Base-by-base conservation (phyloP, 2,888 invertebrate genomes). In the Agonopterix subpropinquella region DNA sequence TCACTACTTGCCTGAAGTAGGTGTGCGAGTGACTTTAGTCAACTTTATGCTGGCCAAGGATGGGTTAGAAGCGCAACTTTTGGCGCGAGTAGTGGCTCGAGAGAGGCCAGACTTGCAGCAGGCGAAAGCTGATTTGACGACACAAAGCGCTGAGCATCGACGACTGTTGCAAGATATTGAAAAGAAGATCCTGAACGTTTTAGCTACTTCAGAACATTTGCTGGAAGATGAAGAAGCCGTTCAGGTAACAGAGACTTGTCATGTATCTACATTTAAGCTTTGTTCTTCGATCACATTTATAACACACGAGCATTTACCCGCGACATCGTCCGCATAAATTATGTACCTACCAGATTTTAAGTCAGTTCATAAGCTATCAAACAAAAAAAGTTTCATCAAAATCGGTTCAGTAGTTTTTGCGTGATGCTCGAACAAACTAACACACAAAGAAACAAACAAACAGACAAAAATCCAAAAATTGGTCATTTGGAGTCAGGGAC, bases 201-300 rank as follows among this genome's bases (percentile, higher is more conserved):
- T 89, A 5, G 86, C 89, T 2, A 88, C 89, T 43, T 89, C 89
- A 2, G 86, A 89, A 60, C 87, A 87, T 59, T 67, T 89, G 53
- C 81, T 98, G 47, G 98, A 98, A 77, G 97, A 98, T 71, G 98
- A 98, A 79, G 95, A 94, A 43, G 97, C 96, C 15, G 96, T 98
- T 5, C 91, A 91, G 83, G 90, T 77, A 69, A 55, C 5, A 8
- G 50, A 39, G 39, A 9, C 39, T n/a, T n/a, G 10, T 9, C 39
- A 3, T 39, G 9, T 39, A 1, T 9, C n/a, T 4, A 37, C 9
- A 37, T 37, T 37, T 37, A 37, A 37, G 10, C 39, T 8, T n/a
- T 2, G n/a, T n/a, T n/a, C 41, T 41, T 41, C 2, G 8, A 1
- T n/a, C 41, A 11, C 41, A 41, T 10, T 4, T 11, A 11, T 10